Percentiles rank a stretch among this genome's conserved stretches.
Evolutionary conservation across 1,140 invertebrate species (phyloP).

Genomic region (Drosophila micromelanica): DNA sequence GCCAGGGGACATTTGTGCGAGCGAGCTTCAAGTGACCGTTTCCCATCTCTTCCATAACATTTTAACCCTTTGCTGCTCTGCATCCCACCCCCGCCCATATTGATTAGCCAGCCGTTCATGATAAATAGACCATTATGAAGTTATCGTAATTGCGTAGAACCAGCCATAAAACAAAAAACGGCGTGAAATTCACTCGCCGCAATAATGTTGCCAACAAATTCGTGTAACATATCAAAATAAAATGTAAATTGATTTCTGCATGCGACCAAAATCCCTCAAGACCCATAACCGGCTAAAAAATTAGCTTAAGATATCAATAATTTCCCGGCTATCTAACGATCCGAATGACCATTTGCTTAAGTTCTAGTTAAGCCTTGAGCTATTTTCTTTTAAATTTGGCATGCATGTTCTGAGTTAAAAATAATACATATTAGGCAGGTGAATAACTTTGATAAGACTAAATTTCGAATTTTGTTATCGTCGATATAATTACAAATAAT

Average conservation of each 20-base stretch:
- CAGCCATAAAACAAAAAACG: constrained; percentile 13
- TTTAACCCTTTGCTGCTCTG: neutral
- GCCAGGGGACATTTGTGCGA: constrained; percentile 65
- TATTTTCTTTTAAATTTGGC: too few species aligned
- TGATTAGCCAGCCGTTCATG: constrained; percentile 75
- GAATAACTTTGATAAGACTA: too few species aligned
- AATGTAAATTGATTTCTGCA: constrained; percentile 38
- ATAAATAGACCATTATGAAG: constrained; percentile 75
- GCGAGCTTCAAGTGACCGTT: constrained; percentile 6
- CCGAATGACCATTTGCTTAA: too few species aligned
- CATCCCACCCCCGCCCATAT: constrained; percentile 10
- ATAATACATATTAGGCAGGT: too few species aligned
- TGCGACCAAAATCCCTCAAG: constrained; percentile 3
- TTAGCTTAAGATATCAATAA: constrained; percentile 4
- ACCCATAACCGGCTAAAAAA: constrained; percentile 14
- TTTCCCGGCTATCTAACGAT: too few species aligned
- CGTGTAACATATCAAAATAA: constrained; percentile 26
- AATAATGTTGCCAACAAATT: constrained; percentile 4
- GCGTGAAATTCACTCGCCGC: constrained; percentile 14
- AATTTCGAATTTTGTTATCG: too few species aligned
- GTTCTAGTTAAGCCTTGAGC: too few species aligned
- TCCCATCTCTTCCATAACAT: constrained; percentile 1
- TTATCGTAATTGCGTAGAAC: constrained; percentile 63
- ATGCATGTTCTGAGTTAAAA: too few species aligned
- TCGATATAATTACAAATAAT: too few species aligned